Base-by-base conservation (phyloP, 2,888 invertebrate species). In the Chironomus riparius region DNA sequence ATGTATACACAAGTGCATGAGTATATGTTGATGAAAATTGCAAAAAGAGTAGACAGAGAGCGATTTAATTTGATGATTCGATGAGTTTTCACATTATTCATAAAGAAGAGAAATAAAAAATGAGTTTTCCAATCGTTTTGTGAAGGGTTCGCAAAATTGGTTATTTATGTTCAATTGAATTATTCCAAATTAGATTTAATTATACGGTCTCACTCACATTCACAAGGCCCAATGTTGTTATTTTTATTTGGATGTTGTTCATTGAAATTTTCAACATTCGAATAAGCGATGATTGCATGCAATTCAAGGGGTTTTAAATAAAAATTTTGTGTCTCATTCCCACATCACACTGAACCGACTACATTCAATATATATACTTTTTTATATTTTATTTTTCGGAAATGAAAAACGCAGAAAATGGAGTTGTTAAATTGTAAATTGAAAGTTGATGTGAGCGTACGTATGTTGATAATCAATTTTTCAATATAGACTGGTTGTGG, bases 101-200 rank as follows among this genome's bases (percentile, higher is more conserved):
- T 50, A 56, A 56, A 18, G n/a, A 56, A 56, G n/a, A 7, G 4
- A 18, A 4, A 5, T 3, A 56, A 18, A 56, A 56, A 56, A 56
- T 56, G n/a, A 18, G 15, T 56, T 56, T 56, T 56, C 18, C n/a
- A 56, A 56, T 18, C n/a, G 18, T 15, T 56, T 7, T n/a, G 50
- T 24, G 6, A 50, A 50, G 24, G 56, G 70, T 50, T 70, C 50
- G 70, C 22, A 72, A 72, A 72, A 72, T 72, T 72, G 72, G 72
- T 72, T 72, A 72, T 72, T 72, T 72, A 72, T 72, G 72, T 72
- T 72, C 72, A 72, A 72, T 72, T 72, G 72, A 72, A 72, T 72
- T 50, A 72, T 72, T 72, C 18, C 38, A 72, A 72, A 61, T 72
- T 61, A 72, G 72, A 72, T 72, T 72, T 72, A 72, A 72, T 72